Evolutionary conservation across 1,140 invertebrate genomes (phyloP).

Genomic region (Drosophila ogumai): DNA sequence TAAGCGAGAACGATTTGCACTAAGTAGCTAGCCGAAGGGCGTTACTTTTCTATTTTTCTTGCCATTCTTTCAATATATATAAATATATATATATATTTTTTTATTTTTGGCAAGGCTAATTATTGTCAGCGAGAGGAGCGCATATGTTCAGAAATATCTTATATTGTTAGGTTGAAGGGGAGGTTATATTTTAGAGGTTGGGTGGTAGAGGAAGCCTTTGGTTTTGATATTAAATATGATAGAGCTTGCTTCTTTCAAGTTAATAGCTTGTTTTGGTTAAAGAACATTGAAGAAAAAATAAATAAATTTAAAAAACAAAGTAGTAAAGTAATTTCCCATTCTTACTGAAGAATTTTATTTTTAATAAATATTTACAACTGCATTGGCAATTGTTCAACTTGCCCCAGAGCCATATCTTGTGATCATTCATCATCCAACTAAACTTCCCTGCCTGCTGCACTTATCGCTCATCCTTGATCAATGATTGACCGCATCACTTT

Average conservation of each 20-base stretch:
- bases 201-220: slow-evolving; percentile 9
- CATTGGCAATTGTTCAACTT: not conserved
- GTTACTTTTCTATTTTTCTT: slow-evolving; percentile 51
- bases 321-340: too few relatives aligned
- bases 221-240: not conserved
- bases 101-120: slow-evolving; percentile 67
- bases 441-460: slow-evolving; percentile 32
- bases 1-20: slow-evolving; percentile 42
- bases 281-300: not conserved
- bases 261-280: slow-evolving; percentile 4
- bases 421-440: slow-evolving; percentile 20
- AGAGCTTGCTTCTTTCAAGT: not conserved
- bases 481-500: slow-evolving; percentile 41
- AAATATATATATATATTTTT: slow-evolving; percentile 5
- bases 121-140: slow-evolving; percentile 64
- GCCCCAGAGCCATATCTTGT: slow-evolving; percentile 12
- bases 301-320: not conserved
- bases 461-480: slow-evolving; percentile 49
- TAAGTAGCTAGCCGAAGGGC: slow-evolving; percentile 68
- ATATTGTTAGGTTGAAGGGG: not conserved
- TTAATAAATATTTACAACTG: not conserved
- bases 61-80: slow-evolving; percentile 31
- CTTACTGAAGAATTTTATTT: not conserved
- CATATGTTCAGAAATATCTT: slow-evolving; percentile 70
- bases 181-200: slow-evolving; percentile 2